Percentiles rank a stretch among this genome's conserved stretches.
phyloP scores from a whole-genome alignment of 2,888 invertebrate genomes.

The Clistopyga incitator region DNA sequence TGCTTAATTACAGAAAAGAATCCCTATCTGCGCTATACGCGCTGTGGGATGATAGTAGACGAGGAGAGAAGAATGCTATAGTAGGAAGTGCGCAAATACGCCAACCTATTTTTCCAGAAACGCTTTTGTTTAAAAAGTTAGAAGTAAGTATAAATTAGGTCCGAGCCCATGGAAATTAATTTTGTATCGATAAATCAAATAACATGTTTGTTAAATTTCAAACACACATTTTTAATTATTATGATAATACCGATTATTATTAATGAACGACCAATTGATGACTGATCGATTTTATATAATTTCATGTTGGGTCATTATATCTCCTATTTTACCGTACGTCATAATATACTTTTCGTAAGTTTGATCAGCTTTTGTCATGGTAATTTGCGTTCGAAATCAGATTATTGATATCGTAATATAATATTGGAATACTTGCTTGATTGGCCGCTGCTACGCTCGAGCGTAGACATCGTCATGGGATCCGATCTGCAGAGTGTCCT shows the following conservation, averaged over 20 bases:
- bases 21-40: slow-evolving; percentile 2
- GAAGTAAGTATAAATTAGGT: neutral
- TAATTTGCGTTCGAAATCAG: neutral
- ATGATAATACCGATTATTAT: neutral
- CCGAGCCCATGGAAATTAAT: neutral
- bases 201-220: neutral
- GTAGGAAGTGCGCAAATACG: slow-evolving; percentile 5
- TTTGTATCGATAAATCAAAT: neutral
- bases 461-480: slow-evolving; percentile 65
- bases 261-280: neutral
- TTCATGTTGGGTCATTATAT: neutral
- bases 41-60: slow-evolving; percentile 23
- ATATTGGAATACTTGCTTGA: slow-evolving; percentile 53
- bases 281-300: neutral
- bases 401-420: neutral
- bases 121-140: slow-evolving; percentile 18
- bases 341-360: neutral
- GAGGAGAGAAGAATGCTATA: slow-evolving; percentile 7
- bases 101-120: slow-evolving; percentile 10
- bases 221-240: too few relatives aligned
- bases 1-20: slow-evolving; percentile 29
- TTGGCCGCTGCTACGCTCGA: slow-evolving; percentile 54
- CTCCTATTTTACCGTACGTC: neutral
- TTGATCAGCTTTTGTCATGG: neutral
- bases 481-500: slow-evolving; percentile 84